phyloP scores from a whole-genome alignment of 2,888 invertebrate species.

The Hylaea fasciaria region DNA sequence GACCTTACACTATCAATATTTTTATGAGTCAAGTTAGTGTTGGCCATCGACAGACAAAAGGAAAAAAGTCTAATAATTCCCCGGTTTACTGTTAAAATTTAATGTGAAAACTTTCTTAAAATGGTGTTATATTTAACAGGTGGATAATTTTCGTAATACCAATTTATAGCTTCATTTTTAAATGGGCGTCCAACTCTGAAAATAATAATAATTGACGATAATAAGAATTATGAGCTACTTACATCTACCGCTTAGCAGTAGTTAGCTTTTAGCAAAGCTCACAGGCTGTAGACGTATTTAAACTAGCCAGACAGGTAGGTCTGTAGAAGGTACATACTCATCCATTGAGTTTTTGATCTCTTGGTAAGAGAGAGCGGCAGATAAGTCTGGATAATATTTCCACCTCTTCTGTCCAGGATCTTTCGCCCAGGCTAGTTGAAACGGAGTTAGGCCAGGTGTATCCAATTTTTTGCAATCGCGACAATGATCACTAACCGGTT shows the following conservation, averaged over 20 bases:
- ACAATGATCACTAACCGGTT: slow-evolving; percentile 57
- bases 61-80: too few relatives aligned
- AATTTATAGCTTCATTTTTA: slow-evolving; percentile 83
- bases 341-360: slow-evolving; percentile 63
- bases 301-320: too few relatives aligned
- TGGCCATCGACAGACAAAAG: too few relatives aligned
- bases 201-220: slow-evolving; percentile 1
- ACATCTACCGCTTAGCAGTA: too few relatives aligned
- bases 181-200: slow-evolving; percentile 82
- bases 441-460: slow-evolving; percentile 50
- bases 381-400: slow-evolving; percentile 80
- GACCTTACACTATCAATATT: too few relatives aligned
- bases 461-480: slow-evolving; percentile 56
- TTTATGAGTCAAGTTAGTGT: too few relatives aligned
- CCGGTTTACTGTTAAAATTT: slow-evolving; percentile 26
- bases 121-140: slow-evolving; percentile 73
- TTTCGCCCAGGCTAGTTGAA: slow-evolving; percentile 55
- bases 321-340: slow-evolving; percentile 52
- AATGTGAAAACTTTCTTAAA: slow-evolving; percentile 69
- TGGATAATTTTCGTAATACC: slow-evolving; percentile 84
- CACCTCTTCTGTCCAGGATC: slow-evolving; percentile 72
- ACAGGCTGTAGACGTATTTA: too few relatives aligned
- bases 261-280: too few relatives aligned
- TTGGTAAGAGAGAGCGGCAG: slow-evolving; percentile 56
- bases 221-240: too few relatives aligned